Percentiles rank a stretch among this genome's conserved stretches.
phyloP scores from a whole-genome alignment of 1,140 invertebrate species.

The Zaprionus inermis region DNA sequence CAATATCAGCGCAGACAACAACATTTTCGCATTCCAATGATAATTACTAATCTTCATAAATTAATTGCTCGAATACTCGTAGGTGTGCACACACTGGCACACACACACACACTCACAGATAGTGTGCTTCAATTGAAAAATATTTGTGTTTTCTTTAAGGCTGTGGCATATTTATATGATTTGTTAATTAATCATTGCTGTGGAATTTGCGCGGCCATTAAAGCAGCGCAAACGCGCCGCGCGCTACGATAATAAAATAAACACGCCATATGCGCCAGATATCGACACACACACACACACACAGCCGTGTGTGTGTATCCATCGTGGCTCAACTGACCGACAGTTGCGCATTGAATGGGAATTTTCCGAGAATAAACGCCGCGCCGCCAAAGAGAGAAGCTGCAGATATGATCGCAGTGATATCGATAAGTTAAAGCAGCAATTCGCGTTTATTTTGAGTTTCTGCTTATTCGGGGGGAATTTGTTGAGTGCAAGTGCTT shows the following conservation, averaged over 20 bases:
- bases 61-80: slow-evolving; percentile 65
- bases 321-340: slow-evolving; percentile 44
- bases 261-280: slow-evolving; percentile 65
- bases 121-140: slow-evolving; percentile 65
- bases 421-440: slow-evolving; percentile 21
- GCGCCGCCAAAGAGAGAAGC: slow-evolving; percentile 10
- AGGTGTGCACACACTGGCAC: slow-evolving; percentile 37
- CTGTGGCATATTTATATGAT: slow-evolving; percentile 55
- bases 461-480: slow-evolving; percentile 22
- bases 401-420: slow-evolving; percentile 27
- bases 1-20: slow-evolving; percentile 73
- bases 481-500: not conserved
- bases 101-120: slow-evolving; percentile 24
- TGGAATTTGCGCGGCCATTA: slow-evolving; percentile 73
- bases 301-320: slow-evolving; percentile 15
- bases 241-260: slow-evolving; percentile 68
- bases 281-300: slow-evolving; percentile 9
- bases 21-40: slow-evolving; percentile 78
- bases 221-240: slow-evolving; percentile 52
- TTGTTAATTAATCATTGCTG: slow-evolving; percentile 79
- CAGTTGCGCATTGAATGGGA: slow-evolving; percentile 48
- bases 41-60: slow-evolving; percentile 81
- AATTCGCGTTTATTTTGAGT: slow-evolving; percentile 17
- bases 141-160: slow-evolving; percentile 63
- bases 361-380: slow-evolving; percentile 49